Conservation (phyloP, 1,140 invertebrate genomes). For the Papilio xuthus region DNA sequence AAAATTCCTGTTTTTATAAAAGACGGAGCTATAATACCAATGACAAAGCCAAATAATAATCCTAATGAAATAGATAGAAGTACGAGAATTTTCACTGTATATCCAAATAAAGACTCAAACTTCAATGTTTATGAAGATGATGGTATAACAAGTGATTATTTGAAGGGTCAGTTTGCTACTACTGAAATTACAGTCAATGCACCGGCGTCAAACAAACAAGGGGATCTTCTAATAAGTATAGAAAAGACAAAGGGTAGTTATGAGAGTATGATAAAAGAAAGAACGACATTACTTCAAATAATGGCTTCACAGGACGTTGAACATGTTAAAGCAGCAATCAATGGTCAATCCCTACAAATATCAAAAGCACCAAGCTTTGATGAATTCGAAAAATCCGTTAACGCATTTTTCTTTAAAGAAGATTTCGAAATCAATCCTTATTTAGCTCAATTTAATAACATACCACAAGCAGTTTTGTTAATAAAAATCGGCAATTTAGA, state of each 20-base stretch:
- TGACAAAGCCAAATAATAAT: conserved; percentile 70
- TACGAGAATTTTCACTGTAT: conserved; percentile 62
- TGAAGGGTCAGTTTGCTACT: conserved; percentile 54
- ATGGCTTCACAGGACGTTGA: conserved; percentile 54
- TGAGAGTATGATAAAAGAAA: conserved; percentile 55
- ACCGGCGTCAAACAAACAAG: conserved; percentile 52
- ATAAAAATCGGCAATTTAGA: conserved; percentile 66
- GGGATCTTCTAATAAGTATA: conserved; percentile 58
- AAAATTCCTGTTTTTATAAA: conserved; percentile 74
- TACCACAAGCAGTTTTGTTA: conserved; percentile 60
- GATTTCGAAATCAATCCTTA: conserved; percentile 64
- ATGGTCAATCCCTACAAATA: conserved; percentile 51
- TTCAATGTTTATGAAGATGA: conserved; percentile 74
- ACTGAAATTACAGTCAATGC: conserved; percentile 56
- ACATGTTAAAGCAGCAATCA: conserved; percentile 56
- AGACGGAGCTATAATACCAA: conserved; percentile 72
- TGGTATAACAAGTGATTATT: conserved; percentile 62
- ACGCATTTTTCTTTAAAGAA: conserved; percentile 59
- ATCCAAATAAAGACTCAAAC: conserved; percentile 57
- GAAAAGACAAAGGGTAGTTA: conserved; percentile 61
- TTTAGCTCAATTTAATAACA: conserved; percentile 48
- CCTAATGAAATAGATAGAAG: conserved; percentile 64
- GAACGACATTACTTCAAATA: conserved; percentile 64
- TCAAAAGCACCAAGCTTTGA: conserved; percentile 51
- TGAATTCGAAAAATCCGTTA: conserved; percentile 53